phyloP scores from a whole-genome alignment of 2,113 vertebrate species.

The Coregonus clupeaformis region DNA sequence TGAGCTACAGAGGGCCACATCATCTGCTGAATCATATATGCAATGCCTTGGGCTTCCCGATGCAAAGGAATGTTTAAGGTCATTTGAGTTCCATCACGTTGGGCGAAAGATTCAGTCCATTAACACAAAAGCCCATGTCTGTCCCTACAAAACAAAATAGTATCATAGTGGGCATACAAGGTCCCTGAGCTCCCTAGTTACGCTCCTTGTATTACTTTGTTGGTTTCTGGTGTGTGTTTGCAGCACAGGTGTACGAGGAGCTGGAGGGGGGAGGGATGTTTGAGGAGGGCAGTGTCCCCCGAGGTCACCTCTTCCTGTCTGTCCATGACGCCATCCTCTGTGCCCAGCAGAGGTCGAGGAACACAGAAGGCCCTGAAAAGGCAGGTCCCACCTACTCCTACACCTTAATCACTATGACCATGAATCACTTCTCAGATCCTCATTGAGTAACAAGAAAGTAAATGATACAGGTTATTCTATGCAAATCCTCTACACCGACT shows the following conservation, averaged over 20 bases:
- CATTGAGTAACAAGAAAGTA: no score
- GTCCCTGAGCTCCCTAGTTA: not conserved
- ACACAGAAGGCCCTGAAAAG: slow-evolving; percentile 24
- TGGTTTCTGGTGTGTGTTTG: slow-evolving; percentile 9
- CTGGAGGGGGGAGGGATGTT: slow-evolving; percentile 85
- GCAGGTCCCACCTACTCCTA: slow-evolving; percentile 33
- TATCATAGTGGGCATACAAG: not conserved
- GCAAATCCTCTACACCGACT: not conserved
- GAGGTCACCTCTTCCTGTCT: slow-evolving; percentile 79
- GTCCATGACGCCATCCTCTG: slow-evolving; percentile 87
- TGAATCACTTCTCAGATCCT: not conserved
- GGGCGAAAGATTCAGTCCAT: not conserved
- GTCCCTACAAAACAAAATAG: no score
- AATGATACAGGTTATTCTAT: no score
- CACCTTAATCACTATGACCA: not conserved
- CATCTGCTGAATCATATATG: not conserved
- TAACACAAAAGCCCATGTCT: not conserved
- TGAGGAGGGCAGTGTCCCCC: slow-evolving; percentile 79
- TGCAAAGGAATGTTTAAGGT: not conserved
- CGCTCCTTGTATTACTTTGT: slow-evolving; percentile 15
- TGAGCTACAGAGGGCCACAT: no score
- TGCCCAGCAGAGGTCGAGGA: slow-evolving; percentile 65
- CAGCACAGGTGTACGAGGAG: slow-evolving; percentile 90
- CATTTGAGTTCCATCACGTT: not conserved
- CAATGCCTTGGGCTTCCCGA: not conserved